Base-by-base conservation (phyloP, 2,888 invertebrate species). In the Eubasilissa splendida region DNA sequence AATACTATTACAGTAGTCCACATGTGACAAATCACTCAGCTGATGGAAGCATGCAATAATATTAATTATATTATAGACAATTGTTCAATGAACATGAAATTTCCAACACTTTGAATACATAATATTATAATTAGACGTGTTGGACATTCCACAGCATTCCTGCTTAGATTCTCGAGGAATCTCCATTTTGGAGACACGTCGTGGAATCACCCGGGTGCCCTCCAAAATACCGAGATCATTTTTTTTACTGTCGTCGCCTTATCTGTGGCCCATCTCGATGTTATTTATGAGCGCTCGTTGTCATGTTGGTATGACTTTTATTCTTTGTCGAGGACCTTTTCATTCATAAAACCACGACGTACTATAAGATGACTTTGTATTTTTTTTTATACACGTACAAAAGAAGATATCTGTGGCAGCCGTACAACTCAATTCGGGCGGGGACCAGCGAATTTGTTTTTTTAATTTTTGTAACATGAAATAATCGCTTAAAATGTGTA, bases 221-320 rank as follows among this genome's bases (percentile, higher is more conserved):
- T 42, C 31, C 54, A 22, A 70, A 52, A 54, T 31, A 68, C 42
- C 50, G 42, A 4, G 66, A 50, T 68, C 50, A 54, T 70, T 65
- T 76, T 65, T 60, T 59, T 60, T 58, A 50, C 52, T 73, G 74
- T 59, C 74, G 56, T 77, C 60, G 52, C 66, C 63, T 80, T 82
- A 82, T 82, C 82, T 77, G 31, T 14, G 82, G 75, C 80, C 79
- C 82, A 82, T 82, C 82, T 82, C 82, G 54, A 14, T 3, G 68
- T 80, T 75, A 82, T 82, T 82, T 82, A 82, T 76, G 77, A 70
- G 77, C 77, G 75, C 54, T 77, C 80, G 65, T 52, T 70, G 53
- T 70, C 52, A 75, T 66, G 74, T 79, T 66, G 66, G 74, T 77
- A 80, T 75, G 75, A 77, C 75, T 82, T 80, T 75, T 63, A 76